Conservation (phyloP, 53 echinoderm and acorn worm genomes). For the Zoroaster sp. region DNA sequence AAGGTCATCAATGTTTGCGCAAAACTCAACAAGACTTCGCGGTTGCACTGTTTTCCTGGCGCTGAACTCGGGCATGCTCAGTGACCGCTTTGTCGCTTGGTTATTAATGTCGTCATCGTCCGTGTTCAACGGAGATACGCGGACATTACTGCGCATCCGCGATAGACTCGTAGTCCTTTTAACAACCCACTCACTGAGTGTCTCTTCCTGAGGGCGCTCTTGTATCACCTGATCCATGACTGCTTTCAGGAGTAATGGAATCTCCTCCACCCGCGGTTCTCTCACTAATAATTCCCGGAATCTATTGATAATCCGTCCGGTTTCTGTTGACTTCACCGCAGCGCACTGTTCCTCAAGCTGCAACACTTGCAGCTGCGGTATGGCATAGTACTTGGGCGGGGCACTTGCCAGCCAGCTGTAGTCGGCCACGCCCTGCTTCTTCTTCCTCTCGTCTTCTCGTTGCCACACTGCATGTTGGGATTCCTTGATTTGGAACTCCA, state of each 20-base stretch:
- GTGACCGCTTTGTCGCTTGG: constrained; percentile 61
- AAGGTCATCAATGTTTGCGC: constrained; percentile 86
- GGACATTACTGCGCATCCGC: constrained; percentile 59
- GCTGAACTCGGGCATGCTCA: constrained; percentile 86
- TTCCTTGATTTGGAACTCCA: constrained; percentile 83
- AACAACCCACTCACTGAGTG: constrained; percentile 75
- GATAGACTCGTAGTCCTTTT: constrained; percentile 80
- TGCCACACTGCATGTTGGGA: constrained; percentile 73
- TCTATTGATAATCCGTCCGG: constrained; percentile 72
- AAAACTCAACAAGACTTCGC: constrained; percentile 86
- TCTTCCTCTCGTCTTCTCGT: constrained; percentile 70
- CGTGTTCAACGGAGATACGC: constrained; percentile 79
- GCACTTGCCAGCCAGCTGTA: constrained; percentile 92
- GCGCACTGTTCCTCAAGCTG: constrained; percentile 86
- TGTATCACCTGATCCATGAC: constrained; percentile 87
- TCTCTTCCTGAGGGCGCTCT: constrained; percentile 84
- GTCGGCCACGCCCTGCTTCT: constrained; percentile 74
- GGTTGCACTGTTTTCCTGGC: constrained; percentile 45
- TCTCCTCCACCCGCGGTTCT: constrained; percentile 82
- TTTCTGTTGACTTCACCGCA: constrained; percentile 68
- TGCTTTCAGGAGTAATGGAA: constrained; percentile 80
- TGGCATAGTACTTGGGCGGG: constrained; percentile 81
- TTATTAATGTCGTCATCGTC: constrained; percentile 49
- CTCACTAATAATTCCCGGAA: constrained; percentile 79
- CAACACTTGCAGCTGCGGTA: constrained; percentile 76